Evolutionary conservation across 2,888 invertebrate genomes (phyloP), one percentile per base, ranked within the genome.

Genomic region (Hyalella azteca): DNA sequence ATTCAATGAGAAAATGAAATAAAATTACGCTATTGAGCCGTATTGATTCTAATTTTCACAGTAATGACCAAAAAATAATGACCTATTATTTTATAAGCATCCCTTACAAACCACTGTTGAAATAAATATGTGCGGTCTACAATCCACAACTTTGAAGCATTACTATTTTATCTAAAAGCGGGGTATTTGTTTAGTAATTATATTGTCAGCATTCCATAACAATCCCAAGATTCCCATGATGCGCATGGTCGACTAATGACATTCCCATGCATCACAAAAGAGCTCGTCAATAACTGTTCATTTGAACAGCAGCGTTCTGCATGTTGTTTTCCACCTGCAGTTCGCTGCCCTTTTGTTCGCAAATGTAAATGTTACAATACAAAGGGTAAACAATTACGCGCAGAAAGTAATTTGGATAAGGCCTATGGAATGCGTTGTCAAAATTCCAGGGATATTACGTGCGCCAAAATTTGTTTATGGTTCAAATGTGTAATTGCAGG

Each of bases 321-420:
- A 60, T 36, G 36, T 60, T 22, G 60, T 60, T n/a, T 29, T 60
- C 60, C 32, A 60, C 60, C 36, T 60, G 60, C 32, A 60, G 11
- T 26, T 7, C 15, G 60, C 36, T 15, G 3, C 32, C 15, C 60
- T 36, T 29, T 60, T 60, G 60, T 60, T n/a, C 1, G 11, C 22
- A 26, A 19, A 7, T 29, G 60, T 36, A 60, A 60, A 60, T 60
- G 60, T 29, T 60, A 60, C 60, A 60, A 29, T 36, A 60, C 60
- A 60, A 60, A 60, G 60, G 60, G 60, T 60, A 60, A 60, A 60
- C 60, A 60, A 60, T 60, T 60, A 60, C 60, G 29, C 29, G 60
- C 29, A 60, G 36, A 60, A 36, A 60, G 60, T 36, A 60, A 60
- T 60, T 60, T 60, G 60, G 60, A 60, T 36, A 36, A 36, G 19